Evolutionary conservation across 1,140 invertebrate genomes (phyloP), one percentile per base, ranked within the genome.

Genomic region (Hylyphantes graminicola): DNA sequence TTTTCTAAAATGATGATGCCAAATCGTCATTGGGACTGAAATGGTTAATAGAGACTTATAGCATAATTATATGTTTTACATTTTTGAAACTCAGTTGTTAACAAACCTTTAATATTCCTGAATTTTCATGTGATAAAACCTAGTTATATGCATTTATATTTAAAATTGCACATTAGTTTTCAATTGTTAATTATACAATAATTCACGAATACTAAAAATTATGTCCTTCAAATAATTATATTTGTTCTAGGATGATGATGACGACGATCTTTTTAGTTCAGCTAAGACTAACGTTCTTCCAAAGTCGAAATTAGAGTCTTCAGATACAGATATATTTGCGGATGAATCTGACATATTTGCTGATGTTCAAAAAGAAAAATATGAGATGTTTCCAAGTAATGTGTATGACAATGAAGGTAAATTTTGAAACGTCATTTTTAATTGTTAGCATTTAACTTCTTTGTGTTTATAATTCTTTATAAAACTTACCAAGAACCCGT

Each of bases 341-440:
- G 80, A 82, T 65, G 80, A 82, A 1, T 35, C 80, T 55, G 80
- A 82, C 48, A 82, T 82, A 17, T 82, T 82, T 82, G 70, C 80
- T 64, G 80, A 82, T 50, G n/a, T 82, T 19, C 68, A 35, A 17
- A 82, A 82, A 57, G 80, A 82, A 19, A 82, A 82, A 75, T 82
- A 82, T 57, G 80, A 82, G 57, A 74, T 82, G 72, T 82, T 82
- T 55, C 80, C 80, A 0, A 82, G 53, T 35, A 12, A 74, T 10
- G 11, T 82, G 17, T 82, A 74, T 65, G 80, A 82, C 19, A 53
- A 82, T 74, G 80, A 82, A 55, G 80, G 80, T 82, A 74, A 48
- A 15, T 12, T 35, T 57, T 65, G 35, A n/a, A 2, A 61, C 15
- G 8, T 54, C 35, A 35, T 73, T 75, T 61, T 68, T 50, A 68